These are phyloP conservation scores for Athetis lepigone DNA, from an alignment of 2,888 invertebrate genomes.

Conservation along the genomic window DNA sequence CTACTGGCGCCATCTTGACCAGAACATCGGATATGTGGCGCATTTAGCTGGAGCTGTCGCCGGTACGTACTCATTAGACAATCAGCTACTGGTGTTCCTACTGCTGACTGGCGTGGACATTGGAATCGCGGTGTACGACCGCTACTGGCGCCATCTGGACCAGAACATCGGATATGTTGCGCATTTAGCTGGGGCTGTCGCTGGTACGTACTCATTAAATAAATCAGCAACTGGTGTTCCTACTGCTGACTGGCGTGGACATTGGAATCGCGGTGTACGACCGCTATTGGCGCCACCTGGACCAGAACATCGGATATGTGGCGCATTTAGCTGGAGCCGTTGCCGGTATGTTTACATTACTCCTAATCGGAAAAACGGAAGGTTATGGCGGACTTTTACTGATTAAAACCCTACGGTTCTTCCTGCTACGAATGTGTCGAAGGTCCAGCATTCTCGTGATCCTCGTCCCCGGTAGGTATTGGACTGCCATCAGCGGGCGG, in stretches of 20 bases:
- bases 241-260: constrained; percentile 95
- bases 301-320: constrained; percentile 97
- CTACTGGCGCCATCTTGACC: constrained; percentile 92
- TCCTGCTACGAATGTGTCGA: too few relatives aligned
- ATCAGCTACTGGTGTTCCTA: constrained; percentile 95
- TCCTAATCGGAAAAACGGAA: too few relatives aligned
- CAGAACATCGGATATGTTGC: constrained; percentile 98
- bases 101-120: constrained; percentile 95
- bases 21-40: constrained; percentile 97
- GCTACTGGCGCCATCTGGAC: constrained; percentile 93
- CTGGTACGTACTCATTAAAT: constrained; percentile 92
- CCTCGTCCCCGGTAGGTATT: too few relatives aligned
- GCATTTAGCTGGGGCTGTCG: constrained; percentile 97
- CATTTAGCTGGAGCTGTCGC: constrained; percentile 98
- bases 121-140: constrained; percentile 97
- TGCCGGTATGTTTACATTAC: constrained; percentile 91
- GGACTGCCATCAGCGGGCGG: too few relatives aligned
- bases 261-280: constrained; percentile 97
- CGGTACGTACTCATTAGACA: constrained; percentile 89
- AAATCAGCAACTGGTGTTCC: constrained; percentile 95
- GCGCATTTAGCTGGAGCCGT: constrained; percentile 98
- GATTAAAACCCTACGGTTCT: too few relatives aligned
- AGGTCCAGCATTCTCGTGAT: too few relatives aligned
- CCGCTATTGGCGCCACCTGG: constrained; percentile 93
- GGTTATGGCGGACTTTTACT: too few relatives aligned